Percentiles rank a stretch among this genome's conserved stretches.
Evolutionary conservation across 2,888 invertebrate species (phyloP).

Genomic region (Ceratothoa steindachneri): DNA sequence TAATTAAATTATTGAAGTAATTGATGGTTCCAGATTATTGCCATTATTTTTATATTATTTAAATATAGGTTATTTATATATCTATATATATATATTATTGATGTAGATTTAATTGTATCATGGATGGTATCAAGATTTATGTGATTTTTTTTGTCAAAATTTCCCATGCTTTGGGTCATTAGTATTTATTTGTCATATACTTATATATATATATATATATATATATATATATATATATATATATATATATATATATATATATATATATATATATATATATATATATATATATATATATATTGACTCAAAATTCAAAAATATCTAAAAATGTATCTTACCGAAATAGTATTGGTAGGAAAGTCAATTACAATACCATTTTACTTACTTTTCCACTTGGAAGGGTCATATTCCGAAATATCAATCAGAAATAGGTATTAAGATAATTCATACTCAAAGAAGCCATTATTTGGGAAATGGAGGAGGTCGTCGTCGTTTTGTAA

Average conservation of each 20-base stretch:
- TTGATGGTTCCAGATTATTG: not conserved
- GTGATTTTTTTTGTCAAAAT: not conserved
- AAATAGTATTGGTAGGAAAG: too few relatives aligned
- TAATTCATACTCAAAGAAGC: too few relatives aligned
- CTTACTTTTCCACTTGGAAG: too few relatives aligned
- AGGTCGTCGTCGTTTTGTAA: too few relatives aligned
- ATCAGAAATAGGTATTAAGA: too few relatives aligned
- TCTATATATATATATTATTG: conserved; percentile 13
- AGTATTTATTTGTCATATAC: too few relatives aligned
- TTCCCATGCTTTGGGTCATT: too few relatives aligned
- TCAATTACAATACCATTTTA: too few relatives aligned
- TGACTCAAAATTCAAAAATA: too few relatives aligned
- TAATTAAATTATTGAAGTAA: not conserved
- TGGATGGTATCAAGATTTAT: not conserved
- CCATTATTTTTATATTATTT: not conserved
- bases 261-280: conserved; percentile 17
- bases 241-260: conserved; percentile 14
- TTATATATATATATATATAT: not conserved
- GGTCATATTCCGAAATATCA: too few relatives aligned
- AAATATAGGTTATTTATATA: conserved; percentile 6
- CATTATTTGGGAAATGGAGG: too few relatives aligned
- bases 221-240: not conserved
- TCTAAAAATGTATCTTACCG: too few relatives aligned
- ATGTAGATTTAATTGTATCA: not conserved
- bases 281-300: conserved; percentile 11